Evolutionary conservation across 2,797 vertebrate species (phyloP), one percentile per base, ranked within the genome.

Genomic region (Lindbergichthys nudifrons): DNA sequence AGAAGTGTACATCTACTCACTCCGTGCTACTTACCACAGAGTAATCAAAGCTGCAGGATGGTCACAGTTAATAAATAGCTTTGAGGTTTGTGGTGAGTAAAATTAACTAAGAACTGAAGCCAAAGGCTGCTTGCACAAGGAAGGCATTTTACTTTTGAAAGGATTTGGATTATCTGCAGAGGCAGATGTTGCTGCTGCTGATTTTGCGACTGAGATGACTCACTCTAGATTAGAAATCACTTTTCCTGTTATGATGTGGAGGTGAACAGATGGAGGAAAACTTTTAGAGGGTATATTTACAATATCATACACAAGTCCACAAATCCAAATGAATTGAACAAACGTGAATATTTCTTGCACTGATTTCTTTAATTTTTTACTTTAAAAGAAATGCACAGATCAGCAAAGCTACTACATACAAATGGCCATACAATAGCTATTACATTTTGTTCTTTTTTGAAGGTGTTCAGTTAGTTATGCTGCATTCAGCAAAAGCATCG

Each of bases 351-450:
- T 67, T 73, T 97, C 96, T 97, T 97, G 96, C 95, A 96, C 88
- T 94, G 89, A 94, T 95, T 93, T 96, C 90, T 97, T 97, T 91
- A 92, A 93, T 95, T 94, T 85, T 86, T 86, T 87, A 92, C 83
- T 95, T 94, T 90, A 95, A 96, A 96, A 94, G 90, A 96, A 95
- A 96, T 87, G 94, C 95, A 95, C 96, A 95, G 95, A 90, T 93
- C 92, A 95, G 94, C 95, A 96, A 96, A 94, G 95, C 96, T 95
- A 95, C 95, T 95, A 97, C 95, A 96, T 96, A 96, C 94, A 95
- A 94, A 94, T 94, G 90, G 96, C 95, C 91, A 91, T 88, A 96
- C 95, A 95, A 95, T 94, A 94, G 94, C 94, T 92, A 92, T 95
- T 93, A 71, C 42, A 87, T 93, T 95, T 86, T 85, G 62, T 88